Conservation (phyloP, 2,888 invertebrate genomes). For the Cosmia pyralina region DNA sequence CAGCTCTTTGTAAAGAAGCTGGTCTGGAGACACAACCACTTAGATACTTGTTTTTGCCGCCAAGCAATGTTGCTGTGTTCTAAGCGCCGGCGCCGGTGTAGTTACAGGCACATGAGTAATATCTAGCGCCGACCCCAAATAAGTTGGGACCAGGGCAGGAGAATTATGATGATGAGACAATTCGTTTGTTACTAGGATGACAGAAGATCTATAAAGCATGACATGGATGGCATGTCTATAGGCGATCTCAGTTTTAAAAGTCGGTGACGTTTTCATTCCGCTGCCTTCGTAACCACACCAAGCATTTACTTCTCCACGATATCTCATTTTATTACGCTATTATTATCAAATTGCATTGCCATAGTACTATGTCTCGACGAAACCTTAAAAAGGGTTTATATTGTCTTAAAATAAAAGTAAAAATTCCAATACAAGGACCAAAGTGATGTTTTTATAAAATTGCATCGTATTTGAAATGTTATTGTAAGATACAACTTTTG, state of each 20-base stretch:
- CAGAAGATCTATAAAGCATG: neutral
- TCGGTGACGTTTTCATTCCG: neutral
- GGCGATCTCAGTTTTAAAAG: neutral
- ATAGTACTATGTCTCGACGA: slow-evolving; percentile 55
- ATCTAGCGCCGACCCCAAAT: too few relatives aligned
- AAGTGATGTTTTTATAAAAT: slow-evolving; percentile 44
- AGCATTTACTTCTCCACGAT: slow-evolving; percentile 58
- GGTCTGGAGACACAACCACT: neutral
- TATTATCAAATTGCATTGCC: slow-evolving; percentile 69
- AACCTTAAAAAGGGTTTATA: slow-evolving; percentile 50
- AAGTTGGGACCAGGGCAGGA: too few relatives aligned
- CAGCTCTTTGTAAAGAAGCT: neutral
- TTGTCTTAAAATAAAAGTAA: slow-evolving; percentile 56
- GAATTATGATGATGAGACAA: too few relatives aligned
- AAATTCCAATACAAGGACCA: slow-evolving; percentile 28
- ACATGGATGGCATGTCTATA: neutral
- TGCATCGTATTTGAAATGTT: slow-evolving; percentile 45
- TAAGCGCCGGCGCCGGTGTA: neutral
- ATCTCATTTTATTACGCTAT: slow-evolving; percentile 69
- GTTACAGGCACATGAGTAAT: too few relatives aligned
- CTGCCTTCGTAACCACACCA: slow-evolving; percentile 44
- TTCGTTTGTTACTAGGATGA: neutral
- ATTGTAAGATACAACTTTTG: slow-evolving; percentile 25
- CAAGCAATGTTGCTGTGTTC: neutral
- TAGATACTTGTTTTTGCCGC: neutral